Evolutionary conservation across 1,140 invertebrate species (phyloP).

Genomic region (Chlorops oryzae): DNA sequence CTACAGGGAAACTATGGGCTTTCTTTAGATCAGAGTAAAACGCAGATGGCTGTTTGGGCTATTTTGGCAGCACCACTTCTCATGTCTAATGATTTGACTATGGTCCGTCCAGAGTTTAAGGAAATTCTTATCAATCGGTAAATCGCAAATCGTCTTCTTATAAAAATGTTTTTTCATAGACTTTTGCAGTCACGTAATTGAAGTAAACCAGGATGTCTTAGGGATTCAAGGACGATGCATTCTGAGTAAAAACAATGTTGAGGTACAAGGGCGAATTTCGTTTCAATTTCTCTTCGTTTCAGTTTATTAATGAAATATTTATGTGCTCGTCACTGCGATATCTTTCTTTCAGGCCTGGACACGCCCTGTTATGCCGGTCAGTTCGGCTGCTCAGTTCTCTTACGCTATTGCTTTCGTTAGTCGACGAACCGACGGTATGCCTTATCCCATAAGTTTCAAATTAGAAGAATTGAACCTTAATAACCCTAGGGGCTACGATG

Average conservation of each 20-base stretch:
- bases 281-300: too few relatives aligned
- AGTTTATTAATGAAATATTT: constrained; percentile 31
- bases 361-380: constrained; percentile 72
- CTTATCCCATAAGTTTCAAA: constrained; percentile 52
- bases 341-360: constrained; percentile 70
- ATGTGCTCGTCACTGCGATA: constrained; percentile 56
- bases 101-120: constrained; percentile 65
- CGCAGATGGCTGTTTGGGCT: constrained; percentile 89
- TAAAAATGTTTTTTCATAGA: not conserved
- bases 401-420: constrained; percentile 86
- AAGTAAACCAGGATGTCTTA: constrained; percentile 77
- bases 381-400: constrained; percentile 59
- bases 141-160: too few relatives aligned
- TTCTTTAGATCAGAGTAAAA: constrained; percentile 71
- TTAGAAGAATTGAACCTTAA: constrained; percentile 51
- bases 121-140: constrained; percentile 66
- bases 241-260: constrained; percentile 71
- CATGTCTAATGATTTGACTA: constrained; percentile 78
- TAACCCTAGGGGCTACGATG: constrained; percentile 45
- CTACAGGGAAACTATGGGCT: constrained; percentile 83
- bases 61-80: constrained; percentile 82
- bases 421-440: constrained; percentile 62
- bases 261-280: constrained; percentile 48
- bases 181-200: constrained; percentile 64
- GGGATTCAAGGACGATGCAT: constrained; percentile 56